Conservation (phyloP, 2,113 vertebrate genomes). For the Entelurus aequoreus region DNA sequence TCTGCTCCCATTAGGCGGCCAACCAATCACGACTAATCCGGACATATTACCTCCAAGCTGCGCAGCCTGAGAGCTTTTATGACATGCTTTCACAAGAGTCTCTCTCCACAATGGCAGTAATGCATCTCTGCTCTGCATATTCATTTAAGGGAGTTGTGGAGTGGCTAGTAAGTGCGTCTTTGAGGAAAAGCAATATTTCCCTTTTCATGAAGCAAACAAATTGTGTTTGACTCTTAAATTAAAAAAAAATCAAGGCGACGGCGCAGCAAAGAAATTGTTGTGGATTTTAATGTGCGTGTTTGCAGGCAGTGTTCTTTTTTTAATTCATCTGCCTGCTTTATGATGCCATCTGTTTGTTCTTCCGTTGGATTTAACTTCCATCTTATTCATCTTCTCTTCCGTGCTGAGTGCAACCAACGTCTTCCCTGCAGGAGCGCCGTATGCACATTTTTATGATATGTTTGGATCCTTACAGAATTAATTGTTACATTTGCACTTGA, state of each 20-base stretch:
- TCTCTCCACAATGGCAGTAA: slow-evolving; percentile 38
- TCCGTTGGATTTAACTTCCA: slow-evolving; percentile 12
- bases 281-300: slow-evolving; percentile 12
- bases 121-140: slow-evolving; percentile 43
- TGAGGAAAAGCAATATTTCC: neutral
- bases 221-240: neutral
- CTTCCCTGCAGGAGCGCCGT: slow-evolving; percentile 11
- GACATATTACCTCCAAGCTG: slow-evolving; percentile 35
- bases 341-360: slow-evolving; percentile 47
- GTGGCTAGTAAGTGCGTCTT: slow-evolving; percentile 26
- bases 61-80: slow-evolving; percentile 42
- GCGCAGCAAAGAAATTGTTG: neutral
- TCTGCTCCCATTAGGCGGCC: slow-evolving; percentile 48
- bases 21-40: slow-evolving; percentile 55
- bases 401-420: slow-evolving; percentile 39
- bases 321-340: slow-evolving; percentile 42
- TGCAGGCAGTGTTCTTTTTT: slow-evolving; percentile 18
- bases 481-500: no score
- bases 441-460: no score
- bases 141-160: slow-evolving; percentile 23
- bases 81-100: slow-evolving; percentile 23
- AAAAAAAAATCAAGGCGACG: slow-evolving; percentile 22
- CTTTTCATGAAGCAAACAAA: slow-evolving; percentile 3
- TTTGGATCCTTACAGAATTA: no score
- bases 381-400: slow-evolving; percentile 27